These are phyloP conservation scores for Oceanites oceanicus DNA, from an alignment of 2,113 vertebrate species.

Conservation along the genomic window DNA sequence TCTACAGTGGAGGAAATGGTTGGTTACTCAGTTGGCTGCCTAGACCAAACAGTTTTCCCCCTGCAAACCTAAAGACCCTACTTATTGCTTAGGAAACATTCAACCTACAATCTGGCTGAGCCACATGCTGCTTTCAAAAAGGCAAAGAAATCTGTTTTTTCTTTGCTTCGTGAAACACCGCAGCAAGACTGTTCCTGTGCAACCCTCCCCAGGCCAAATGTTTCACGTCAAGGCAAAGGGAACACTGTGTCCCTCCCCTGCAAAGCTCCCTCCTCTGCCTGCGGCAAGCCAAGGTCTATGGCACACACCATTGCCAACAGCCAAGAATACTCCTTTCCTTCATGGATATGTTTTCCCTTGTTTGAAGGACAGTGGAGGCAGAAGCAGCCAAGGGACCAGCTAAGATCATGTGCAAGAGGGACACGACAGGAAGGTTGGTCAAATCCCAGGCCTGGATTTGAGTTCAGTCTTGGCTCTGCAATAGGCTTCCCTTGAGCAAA, in stretches of 20 bases:
- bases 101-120: neutral
- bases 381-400: constrained; percentile 53
- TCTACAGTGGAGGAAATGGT: neutral
- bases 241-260: constrained; percentile 42
- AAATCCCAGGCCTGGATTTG: neutral
- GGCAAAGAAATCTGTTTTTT: neutral
- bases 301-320: constrained; percentile 48
- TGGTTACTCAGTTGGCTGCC: neutral
- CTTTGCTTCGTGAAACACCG: neutral
- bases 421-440: neutral
- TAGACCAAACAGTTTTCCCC: neutral
- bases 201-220: constrained; percentile 32
- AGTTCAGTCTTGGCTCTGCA: neutral
- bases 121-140: neutral
- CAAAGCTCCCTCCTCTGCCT: constrained; percentile 14
- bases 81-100: neutral
- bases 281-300: constrained; percentile 54
- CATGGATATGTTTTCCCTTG: neutral
- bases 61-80: neutral
- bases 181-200: neutral
- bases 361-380: constrained; percentile 47
- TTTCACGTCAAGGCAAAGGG: constrained; percentile 46
- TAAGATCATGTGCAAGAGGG: constrained; percentile 7
- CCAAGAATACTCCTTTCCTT: constrained; percentile 39
- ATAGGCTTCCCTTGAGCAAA: neutral